phyloP scores from a whole-genome alignment of 2,113 vertebrate species.

The Scortum barcoo region DNA sequence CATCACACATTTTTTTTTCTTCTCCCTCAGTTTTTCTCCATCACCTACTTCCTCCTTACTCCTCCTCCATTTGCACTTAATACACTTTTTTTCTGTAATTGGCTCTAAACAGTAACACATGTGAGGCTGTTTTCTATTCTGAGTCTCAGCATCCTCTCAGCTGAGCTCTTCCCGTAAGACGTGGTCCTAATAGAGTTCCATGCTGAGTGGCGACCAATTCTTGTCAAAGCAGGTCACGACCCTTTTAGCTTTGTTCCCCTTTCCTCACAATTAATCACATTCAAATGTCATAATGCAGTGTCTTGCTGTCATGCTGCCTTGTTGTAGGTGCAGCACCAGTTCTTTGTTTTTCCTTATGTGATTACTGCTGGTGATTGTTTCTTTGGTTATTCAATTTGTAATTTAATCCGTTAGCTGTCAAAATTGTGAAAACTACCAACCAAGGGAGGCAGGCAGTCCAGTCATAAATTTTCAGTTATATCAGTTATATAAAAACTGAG shows the following conservation, averaged over 20 bases:
- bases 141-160: background rate
- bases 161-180: slow-evolving; percentile 25
- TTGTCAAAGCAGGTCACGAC: slow-evolving; percentile 25
- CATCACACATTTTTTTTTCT: slow-evolving; percentile 10
- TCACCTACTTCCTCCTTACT: slow-evolving; percentile 14
- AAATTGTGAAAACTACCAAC: background rate
- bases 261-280: background rate
- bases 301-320: slow-evolving; percentile 20
- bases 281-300: slow-evolving; percentile 47
- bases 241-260: slow-evolving; percentile 10
- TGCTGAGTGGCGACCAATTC: background rate
- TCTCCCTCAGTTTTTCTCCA: slow-evolving; percentile 6
- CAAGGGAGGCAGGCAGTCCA: background rate
- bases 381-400: background rate
- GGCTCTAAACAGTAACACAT: slow-evolving; percentile 22
- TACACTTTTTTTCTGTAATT: slow-evolving; percentile 4
- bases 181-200: background rate
- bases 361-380: background rate
- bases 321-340: background rate
- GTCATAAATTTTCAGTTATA: background rate
- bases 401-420: background rate
- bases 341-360: background rate
- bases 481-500: background rate
- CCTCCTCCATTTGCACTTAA: slow-evolving; percentile 5
- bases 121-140: background rate